phyloP scores from a whole-genome alignment of 1,140 invertebrate genomes.

The Heliconius hermathena region DNA sequence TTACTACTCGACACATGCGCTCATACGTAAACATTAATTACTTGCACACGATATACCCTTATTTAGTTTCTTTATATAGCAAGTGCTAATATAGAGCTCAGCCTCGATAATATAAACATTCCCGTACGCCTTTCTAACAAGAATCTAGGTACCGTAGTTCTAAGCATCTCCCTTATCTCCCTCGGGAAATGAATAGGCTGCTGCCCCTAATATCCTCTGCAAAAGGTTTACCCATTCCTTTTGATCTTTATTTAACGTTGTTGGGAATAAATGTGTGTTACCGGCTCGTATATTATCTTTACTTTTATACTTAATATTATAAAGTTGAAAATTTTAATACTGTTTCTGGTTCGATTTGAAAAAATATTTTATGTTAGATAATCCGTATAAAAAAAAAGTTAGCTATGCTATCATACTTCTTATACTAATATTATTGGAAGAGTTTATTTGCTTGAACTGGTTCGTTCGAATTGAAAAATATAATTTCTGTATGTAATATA shows the following conservation, averaged over 20 bases:
- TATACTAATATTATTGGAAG: too few relatives aligned
- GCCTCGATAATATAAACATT: neutral
- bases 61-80: neutral
- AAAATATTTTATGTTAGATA: too few relatives aligned
- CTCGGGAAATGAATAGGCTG: neutral
- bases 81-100: neutral
- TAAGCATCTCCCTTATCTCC: neutral
- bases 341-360: too few relatives aligned
- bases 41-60: neutral
- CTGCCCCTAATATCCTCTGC: neutral
- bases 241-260: constrained; percentile 10
- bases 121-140: neutral
- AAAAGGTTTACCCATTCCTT: neutral
- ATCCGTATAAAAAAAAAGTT: too few relatives aligned
- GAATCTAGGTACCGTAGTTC: neutral
- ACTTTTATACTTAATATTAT: too few relatives aligned
- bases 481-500: too few relatives aligned
- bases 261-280: neutral
- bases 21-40: neutral
- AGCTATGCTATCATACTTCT: too few relatives aligned
- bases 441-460: too few relatives aligned
- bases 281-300: neutral
- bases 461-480: too few relatives aligned
- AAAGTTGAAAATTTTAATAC: too few relatives aligned
- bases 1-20: too few relatives aligned